Evolutionary conservation across 1,140 invertebrate genomes (phyloP).

Genomic region (Trissolcus basalis): DNA sequence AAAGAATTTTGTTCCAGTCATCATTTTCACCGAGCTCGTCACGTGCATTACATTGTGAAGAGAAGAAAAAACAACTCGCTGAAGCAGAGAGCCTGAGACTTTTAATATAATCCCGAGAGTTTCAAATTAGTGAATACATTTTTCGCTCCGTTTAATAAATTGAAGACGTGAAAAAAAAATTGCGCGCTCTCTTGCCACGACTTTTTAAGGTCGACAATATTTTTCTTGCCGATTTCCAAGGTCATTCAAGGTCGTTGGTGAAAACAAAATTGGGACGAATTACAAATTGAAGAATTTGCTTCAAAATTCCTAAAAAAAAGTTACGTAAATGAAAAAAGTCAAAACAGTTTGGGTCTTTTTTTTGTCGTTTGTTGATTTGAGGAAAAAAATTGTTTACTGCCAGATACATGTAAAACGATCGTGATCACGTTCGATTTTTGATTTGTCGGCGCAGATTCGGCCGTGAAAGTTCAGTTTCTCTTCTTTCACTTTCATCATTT

Average conservation of each 20-base stretch:
- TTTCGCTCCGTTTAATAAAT: constrained; percentile 50
- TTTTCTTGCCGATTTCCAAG: background rate
- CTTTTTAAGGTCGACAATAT: background rate
- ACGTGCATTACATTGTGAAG: constrained; percentile 6
- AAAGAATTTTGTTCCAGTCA: background rate
- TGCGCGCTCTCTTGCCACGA: constrained; percentile 38
- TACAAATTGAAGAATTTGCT: too few species aligned
- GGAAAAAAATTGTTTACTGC: constrained; percentile 3
- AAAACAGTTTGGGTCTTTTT: too few species aligned
- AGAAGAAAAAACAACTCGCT: constrained; percentile 8
- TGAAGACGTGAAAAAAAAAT: constrained; percentile 30
- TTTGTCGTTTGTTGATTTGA: background rate
- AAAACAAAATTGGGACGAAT: too few species aligned
- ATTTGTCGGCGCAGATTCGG: constrained; percentile 37
- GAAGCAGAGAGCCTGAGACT: constrained; percentile 18
- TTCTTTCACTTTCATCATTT: constrained; percentile 51
- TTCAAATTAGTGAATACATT: constrained; percentile 39
- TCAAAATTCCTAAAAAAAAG: too few species aligned
- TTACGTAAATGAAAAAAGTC: too few species aligned
- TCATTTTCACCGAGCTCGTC: constrained; percentile 3
- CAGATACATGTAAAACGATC: constrained; percentile 14
- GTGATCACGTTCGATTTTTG: constrained; percentile 32
- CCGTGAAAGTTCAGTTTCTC: constrained; percentile 50
- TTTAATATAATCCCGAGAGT: constrained; percentile 28
- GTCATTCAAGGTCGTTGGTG: too few species aligned